Base-by-base conservation (phyloP, 1,140 invertebrate species). In the Amyelois transitella region DNA sequence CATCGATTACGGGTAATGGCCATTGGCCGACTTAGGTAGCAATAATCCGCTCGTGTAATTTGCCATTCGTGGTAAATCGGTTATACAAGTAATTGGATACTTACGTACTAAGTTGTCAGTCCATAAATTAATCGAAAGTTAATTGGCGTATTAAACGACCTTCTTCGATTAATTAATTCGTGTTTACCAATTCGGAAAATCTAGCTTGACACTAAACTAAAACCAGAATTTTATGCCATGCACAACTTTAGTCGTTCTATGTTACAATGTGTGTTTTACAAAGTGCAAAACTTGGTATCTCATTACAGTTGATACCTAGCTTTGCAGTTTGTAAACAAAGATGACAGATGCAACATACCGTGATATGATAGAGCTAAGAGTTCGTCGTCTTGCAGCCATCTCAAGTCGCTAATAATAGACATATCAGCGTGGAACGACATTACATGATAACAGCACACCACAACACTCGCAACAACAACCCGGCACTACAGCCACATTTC, bases 321-420 rank as follows among this genome's bases (percentile, higher is more conserved):
- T 28, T 28, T 38, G n/a, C n/a, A 38, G 4, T 38, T 38, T 14
- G 45, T 21, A 48, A 48, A 48, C 18, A 45, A 45, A 22, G 4
- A 21, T 48, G 12, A n/a, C n/a, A 20, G 19, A 18, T 45, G 43
- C 55, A 55, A 68, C 63, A 47, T 82, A 87, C 84, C 84, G 76
- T 87, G 84, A 74, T 81, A 72, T 62, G 80, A 76, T 74, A 87
- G 69, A 55, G 84, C 81, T 51, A 85, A 84, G 52, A 85, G 63
- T 72, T 87, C 84, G 72, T 84, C 81, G 72, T 85, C 81, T 76
- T 77, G 79, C 75, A 87, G 69, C 84, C 84, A 87, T 87, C 79
- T 69, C 61, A 85, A 74, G 67, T 83, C 84, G 74, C 81, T 84
- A 77, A 87, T 83, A 75, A 87, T 82, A 82, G 84, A 85, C 84